These are phyloP conservation scores for Manis javanica DNA, from an alignment of 2,797 vertebrate genomes.

Conservation along the genomic window DNA sequence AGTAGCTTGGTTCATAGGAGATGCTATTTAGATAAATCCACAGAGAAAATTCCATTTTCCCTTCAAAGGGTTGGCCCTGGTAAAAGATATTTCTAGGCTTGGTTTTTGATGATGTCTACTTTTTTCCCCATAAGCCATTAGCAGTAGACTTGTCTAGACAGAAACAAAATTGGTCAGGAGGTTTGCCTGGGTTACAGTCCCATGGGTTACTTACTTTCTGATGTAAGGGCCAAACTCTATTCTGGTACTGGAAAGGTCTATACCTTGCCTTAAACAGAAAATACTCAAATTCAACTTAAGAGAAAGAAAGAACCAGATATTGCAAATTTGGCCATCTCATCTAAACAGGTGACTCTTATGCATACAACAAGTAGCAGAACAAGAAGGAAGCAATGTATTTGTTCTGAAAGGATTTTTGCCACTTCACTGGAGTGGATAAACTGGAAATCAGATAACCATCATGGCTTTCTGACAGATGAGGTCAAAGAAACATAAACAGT, in stretches of 20 bases:
- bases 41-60: not conserved
- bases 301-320: not conserved
- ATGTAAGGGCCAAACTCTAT: not conserved
- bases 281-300: not conserved
- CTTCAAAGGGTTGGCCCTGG: not conserved
- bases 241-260: not conserved
- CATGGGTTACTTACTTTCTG: not conserved
- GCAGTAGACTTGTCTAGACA: not conserved
- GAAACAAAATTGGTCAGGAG: not conserved
- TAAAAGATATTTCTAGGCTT: not conserved
- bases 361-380: not conserved
- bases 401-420: slow-evolving; percentile 39
- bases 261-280: not conserved
- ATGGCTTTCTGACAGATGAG: not conserved
- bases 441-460: slow-evolving; percentile 47
- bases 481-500: slow-evolving; percentile 26
- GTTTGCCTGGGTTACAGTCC: not conserved
- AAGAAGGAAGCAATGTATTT: not conserved
- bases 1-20: not conserved
- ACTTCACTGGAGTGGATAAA: not conserved
- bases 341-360: not conserved
- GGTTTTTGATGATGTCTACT: not conserved
- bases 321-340: not conserved
- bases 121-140: not conserved
- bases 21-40: not conserved